Evolutionary conservation across 2,797 vertebrate species (phyloP).

Genomic region (Ceyx erithaca): DNA sequence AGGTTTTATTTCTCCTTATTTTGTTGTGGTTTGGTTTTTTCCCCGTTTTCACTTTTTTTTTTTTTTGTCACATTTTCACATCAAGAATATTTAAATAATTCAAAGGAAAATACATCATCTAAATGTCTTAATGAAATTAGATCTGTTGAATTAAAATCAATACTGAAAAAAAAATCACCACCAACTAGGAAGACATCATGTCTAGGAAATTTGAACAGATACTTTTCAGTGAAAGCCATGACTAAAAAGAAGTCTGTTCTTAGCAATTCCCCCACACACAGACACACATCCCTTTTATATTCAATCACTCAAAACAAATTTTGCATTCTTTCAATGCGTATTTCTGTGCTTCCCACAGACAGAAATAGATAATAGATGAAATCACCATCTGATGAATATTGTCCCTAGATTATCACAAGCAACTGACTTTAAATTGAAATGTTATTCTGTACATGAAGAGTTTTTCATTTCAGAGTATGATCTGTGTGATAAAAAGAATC

Average conservation of each 20-base stretch:
- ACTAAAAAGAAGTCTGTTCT: constrained; percentile 34
- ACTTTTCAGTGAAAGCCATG: constrained; percentile 30
- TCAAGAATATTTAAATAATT: constrained; percentile 17
- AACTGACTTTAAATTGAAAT: not conserved
- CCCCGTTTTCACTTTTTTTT: not conserved
- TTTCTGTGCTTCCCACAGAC: constrained; percentile 34
- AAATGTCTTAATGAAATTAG: constrained; percentile 26
- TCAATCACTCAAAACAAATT: constrained; percentile 58
- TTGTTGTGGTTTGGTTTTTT: not conserved
- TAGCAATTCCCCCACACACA: not conserved
- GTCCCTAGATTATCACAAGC: constrained; percentile 5
- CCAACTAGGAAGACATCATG: not conserved
- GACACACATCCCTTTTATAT: not conserved
- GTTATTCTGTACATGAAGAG: not conserved
- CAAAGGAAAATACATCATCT: not conserved
- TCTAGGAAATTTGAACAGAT: constrained; percentile 17
- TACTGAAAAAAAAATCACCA: not conserved
- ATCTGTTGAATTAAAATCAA: constrained; percentile 5
- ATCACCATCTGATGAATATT: constrained; percentile 34
- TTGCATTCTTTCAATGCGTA: constrained; percentile 44
- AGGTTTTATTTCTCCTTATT: not conserved
- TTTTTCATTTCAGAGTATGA: not conserved
- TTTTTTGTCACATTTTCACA: not conserved
- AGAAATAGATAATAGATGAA: constrained; percentile 54
- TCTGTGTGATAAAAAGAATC: not conserved